Base-by-base conservation (phyloP, 2,797 vertebrate genomes). In the Xenops minutus region DNA sequence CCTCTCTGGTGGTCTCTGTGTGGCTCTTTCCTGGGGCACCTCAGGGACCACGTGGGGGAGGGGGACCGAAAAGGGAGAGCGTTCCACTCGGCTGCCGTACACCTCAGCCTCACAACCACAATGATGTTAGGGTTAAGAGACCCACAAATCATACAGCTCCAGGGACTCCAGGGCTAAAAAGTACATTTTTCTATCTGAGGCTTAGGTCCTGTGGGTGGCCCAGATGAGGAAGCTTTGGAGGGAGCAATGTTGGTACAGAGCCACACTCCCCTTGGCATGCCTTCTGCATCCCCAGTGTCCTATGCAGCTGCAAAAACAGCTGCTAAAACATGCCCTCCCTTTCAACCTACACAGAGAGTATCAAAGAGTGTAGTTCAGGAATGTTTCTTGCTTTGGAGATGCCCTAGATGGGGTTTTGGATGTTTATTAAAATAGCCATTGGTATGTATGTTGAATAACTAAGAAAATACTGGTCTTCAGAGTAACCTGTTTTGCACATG, bases 211-310 rank as follows among this genome's bases (percentile, higher is more conserved):
- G 17, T 37, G 44, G 4, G 5, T 76, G 16, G 14, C 29, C 27
- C 44, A 39, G 29, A 39, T 14, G n/a, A 30, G 21, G 46, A 52
- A 39, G 12, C 14, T 46, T 52, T 89, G 51, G 30, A 64, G 21
- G 36, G 12, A 58, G 17, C 12, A 46, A 4, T 22, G 16, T 5
- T 36, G 30, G 15, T 17, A 14, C 10, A 52, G 5, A 3, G 30
- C 26, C 58, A 59, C 0, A 0, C 1, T 66, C 26, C 14, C 12
- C 5, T 52, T 32, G 37, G 10, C 20, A 6, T 11, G 24, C 1
- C 15, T 29, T 41, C 44, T 24, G 7, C 37, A 84, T 12, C n/a
- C 24, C 5, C 44, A 11, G 17, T 1, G 12, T 8, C 21, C 14
- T 5, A 10, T 34, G 21, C 29, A 49, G 41, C 3, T 39, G 39